These are phyloP conservation scores for Pitangus sulphuratus DNA, from an alignment of 2,797 vertebrate species.

Conservation along the genomic window DNA sequence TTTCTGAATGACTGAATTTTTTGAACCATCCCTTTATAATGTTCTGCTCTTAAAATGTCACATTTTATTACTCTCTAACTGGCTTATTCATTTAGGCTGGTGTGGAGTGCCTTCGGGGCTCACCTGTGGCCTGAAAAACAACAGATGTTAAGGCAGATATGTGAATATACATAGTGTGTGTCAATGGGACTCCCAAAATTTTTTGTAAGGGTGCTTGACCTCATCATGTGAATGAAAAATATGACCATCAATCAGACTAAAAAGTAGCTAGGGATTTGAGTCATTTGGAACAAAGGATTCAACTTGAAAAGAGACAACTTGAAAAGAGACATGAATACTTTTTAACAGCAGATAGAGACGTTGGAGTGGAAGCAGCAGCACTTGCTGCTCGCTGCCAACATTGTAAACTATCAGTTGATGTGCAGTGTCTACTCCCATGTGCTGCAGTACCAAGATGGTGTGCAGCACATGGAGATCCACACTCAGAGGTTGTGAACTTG, in stretches of 20 bases:
- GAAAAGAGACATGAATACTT: background rate
- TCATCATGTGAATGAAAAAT: background rate
- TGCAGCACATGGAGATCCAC: background rate
- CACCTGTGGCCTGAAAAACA: background rate
- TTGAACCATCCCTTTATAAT: background rate
- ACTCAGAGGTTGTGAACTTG: rapidly evolving
- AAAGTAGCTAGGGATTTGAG: background rate
- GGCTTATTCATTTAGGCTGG: background rate
- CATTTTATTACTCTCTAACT: background rate
- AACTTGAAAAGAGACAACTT: background rate
- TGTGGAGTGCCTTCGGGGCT: background rate
- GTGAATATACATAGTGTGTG: background rate
- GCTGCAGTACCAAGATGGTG: background rate
- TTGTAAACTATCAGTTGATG: rapidly evolving
- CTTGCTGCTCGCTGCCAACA: rapidly evolving
- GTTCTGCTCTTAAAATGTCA: slow-evolving; percentile 27
- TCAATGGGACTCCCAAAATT: background rate
- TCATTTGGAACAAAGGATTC: background rate
- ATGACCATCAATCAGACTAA: background rate
- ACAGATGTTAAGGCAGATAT: background rate
- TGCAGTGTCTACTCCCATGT: background rate
- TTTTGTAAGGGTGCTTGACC: background rate
- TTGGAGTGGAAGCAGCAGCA: background rate
- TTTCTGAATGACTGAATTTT: background rate
- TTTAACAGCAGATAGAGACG: background rate